phyloP scores from a whole-genome alignment of 2,113 vertebrate species.

The Bufo bufo region DNA sequence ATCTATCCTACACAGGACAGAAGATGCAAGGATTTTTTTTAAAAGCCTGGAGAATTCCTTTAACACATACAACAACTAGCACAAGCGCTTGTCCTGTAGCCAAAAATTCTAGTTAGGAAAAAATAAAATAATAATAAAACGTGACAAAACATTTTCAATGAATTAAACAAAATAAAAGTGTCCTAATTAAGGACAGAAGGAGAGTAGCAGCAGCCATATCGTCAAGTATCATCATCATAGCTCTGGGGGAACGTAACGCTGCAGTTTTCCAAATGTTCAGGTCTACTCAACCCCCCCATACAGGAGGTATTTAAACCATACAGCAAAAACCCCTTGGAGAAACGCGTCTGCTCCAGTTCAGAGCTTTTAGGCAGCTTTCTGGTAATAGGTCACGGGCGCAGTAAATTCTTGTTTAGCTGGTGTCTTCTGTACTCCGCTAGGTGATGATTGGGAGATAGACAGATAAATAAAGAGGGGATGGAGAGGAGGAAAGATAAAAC shows the following conservation, averaged over 20 bases:
- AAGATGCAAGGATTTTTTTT: no score
- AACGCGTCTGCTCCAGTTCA: constrained; percentile 61
- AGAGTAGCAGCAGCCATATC: constrained; percentile 60
- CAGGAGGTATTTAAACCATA: constrained; percentile 64
- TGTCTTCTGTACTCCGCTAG: constrained; percentile 20
- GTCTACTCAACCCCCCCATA: constrained; percentile 64
- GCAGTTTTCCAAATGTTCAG: constrained; percentile 65
- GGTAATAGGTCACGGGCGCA: constrained; percentile 68
- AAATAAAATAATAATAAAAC: no score
- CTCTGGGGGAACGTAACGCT: constrained; percentile 64
- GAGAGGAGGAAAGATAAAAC: constrained; percentile 55
- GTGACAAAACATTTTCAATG: no score
- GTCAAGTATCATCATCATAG: constrained; percentile 61
- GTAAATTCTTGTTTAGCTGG: constrained; percentile 68
- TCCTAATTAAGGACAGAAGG: constrained; percentile 45
- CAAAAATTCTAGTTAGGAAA: no score
- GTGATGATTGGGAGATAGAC: neutral
- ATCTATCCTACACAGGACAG: no score
- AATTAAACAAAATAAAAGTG: neutral
- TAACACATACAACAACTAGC: no score
- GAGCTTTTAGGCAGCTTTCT: constrained; percentile 65
- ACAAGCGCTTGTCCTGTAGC: no score
- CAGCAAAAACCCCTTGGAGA: constrained; percentile 60
- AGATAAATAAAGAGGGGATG: neutral
- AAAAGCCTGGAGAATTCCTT: no score